Conservation (phyloP, 1,140 invertebrate species). For the Saccostrea glomerata region DNA sequence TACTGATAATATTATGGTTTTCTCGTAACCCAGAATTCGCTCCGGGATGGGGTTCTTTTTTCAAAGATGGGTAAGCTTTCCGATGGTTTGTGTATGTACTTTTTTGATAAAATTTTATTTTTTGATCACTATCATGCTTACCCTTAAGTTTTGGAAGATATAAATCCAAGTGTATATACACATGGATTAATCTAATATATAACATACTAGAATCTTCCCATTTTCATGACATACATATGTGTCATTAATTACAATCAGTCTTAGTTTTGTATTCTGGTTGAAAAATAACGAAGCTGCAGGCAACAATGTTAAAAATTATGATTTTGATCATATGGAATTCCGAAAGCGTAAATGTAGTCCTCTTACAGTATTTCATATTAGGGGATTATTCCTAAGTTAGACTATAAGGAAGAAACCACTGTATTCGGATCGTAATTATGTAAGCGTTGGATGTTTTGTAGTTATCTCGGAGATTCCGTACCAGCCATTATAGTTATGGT, state of each 20-base stretch:
- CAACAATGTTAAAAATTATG: too few species aligned
- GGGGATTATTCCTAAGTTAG: too few species aligned
- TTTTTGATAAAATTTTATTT: background rate
- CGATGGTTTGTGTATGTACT: background rate
- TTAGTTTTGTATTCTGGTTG: too few species aligned
- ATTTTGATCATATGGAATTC: too few species aligned
- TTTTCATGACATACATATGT: too few species aligned
- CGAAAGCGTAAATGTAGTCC: too few species aligned
- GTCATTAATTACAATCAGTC: too few species aligned
- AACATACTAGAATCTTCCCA: too few species aligned
- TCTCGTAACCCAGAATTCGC: slow-evolving; percentile 92
- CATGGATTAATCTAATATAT: too few species aligned
- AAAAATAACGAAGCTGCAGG: too few species aligned
- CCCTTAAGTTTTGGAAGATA: too few species aligned
- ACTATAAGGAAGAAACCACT: background rate
- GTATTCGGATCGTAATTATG: background rate
- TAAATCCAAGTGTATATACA: too few species aligned
- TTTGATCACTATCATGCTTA: background rate
- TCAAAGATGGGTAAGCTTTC: slow-evolving; percentile 68
- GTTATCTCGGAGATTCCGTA: slow-evolving; percentile 75
- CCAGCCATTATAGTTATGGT: slow-evolving; percentile 67
- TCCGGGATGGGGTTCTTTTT: slow-evolving; percentile 84
- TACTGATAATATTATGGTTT: slow-evolving; percentile 91
- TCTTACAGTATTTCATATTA: background rate
- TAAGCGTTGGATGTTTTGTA: slow-evolving; percentile 56